These are phyloP conservation scores for Lophius piscatorius DNA, from an alignment of 2,113 vertebrate genomes.

Conservation along the genomic window DNA sequence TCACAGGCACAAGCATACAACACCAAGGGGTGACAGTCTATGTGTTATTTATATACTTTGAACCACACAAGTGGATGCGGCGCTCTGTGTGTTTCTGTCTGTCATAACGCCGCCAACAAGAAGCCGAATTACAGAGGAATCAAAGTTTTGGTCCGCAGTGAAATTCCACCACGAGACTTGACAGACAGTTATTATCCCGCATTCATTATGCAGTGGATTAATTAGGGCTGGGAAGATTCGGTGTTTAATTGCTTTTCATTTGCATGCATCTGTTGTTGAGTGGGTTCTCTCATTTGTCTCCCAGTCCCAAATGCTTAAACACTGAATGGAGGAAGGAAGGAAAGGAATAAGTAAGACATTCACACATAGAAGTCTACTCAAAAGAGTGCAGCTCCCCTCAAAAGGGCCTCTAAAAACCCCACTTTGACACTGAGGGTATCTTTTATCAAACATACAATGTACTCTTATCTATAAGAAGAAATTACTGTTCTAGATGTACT, in stretches of 20 bases:
- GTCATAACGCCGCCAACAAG: slow-evolving; percentile 5
- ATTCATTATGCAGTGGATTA: slow-evolving; percentile 49
- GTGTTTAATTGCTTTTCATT: slow-evolving; percentile 57
- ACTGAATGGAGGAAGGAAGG: slow-evolving; percentile 10
- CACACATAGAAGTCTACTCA: slow-evolving; percentile 20
- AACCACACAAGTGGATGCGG: neutral
- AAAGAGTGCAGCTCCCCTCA: slow-evolving; percentile 11
- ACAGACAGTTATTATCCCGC: slow-evolving; percentile 2
- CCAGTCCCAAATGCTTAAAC: slow-evolving; percentile 1
- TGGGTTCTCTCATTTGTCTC: slow-evolving; percentile 33
- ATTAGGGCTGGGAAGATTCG: slow-evolving; percentile 30
- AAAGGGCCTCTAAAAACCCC: slow-evolving; percentile 28
- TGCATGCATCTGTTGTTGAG: slow-evolving; percentile 54
- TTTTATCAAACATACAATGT: no score
- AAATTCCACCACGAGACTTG: slow-evolving; percentile 1
- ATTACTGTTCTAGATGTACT: no score
- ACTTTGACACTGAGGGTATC: slow-evolving; percentile 15
- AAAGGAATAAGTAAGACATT: slow-evolving; percentile 31
- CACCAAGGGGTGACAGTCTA: slow-evolving; percentile 25
- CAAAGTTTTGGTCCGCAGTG: neutral
- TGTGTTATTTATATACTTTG: slow-evolving; percentile 36
- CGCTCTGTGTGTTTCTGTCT: slow-evolving; percentile 10
- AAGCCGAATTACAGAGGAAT: slow-evolving; percentile 4
- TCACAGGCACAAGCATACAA: slow-evolving; percentile 37
- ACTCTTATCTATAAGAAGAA: no score